Conservation (phyloP, 2,113 vertebrate species). For the Hemicordylus capensis region DNA sequence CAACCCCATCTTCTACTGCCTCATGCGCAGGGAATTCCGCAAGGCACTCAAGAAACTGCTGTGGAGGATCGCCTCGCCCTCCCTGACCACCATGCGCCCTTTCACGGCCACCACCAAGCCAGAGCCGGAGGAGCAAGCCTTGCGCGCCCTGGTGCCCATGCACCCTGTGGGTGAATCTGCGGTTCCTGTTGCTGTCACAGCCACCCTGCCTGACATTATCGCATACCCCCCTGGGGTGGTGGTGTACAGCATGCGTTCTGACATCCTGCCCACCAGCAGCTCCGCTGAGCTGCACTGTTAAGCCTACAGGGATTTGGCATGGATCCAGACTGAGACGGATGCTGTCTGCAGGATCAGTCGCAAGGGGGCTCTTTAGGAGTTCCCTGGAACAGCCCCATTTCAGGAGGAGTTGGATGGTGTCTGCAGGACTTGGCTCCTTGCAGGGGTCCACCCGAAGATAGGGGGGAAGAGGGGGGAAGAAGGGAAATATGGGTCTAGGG, state of each 20-base stretch:
- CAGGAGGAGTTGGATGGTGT: not conserved
- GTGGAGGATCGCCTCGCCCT: conserved; percentile 87
- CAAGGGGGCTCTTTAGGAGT: not conserved
- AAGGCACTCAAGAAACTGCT: conserved; percentile 90
- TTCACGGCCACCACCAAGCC: conserved; percentile 88
- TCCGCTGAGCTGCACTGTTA: conserved; percentile 66
- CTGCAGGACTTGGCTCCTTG: not conserved
- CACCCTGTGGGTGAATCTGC: not conserved
- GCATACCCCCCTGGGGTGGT: conserved; percentile 89
- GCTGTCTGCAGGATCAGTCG: not conserved
- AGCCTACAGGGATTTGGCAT: not conserved
- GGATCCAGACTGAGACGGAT: not conserved
- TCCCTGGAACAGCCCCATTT: not conserved
- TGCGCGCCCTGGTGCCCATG: conserved; percentile 68
- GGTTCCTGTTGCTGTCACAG: not conserved
- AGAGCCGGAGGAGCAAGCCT: conserved; percentile 79
- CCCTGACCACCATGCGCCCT: conserved; percentile 82
- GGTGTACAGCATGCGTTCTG: conserved; percentile 77
- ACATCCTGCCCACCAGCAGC: conserved; percentile 79
- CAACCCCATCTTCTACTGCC: conserved; percentile 93
- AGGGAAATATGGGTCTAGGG: not conserved
- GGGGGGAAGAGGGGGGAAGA: not conserved
- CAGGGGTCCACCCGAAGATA: not conserved
- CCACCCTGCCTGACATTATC: conserved; percentile 65
- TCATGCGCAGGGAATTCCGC: conserved; percentile 94